Evolutionary conservation across 2,113 vertebrate species (phyloP).

Genomic region (Columba livia): DNA sequence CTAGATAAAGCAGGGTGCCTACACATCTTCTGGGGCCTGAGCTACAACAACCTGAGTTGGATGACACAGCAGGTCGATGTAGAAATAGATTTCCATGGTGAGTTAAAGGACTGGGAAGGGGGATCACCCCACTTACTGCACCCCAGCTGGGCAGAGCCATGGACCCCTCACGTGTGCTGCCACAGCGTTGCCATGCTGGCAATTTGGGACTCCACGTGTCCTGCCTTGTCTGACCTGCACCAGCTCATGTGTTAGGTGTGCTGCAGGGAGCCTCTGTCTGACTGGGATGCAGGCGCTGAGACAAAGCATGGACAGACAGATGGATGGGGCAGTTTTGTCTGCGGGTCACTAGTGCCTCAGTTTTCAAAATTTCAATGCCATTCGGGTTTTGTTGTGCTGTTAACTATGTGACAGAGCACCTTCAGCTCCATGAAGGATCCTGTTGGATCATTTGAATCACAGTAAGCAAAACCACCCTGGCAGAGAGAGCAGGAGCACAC

Average conservation of each 20-base stretch:
- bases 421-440: not conserved
- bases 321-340: fast-evolving
- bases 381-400: not conserved
- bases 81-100: not conserved
- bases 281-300: not conserved
- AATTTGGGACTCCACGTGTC: fast-evolving
- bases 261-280: not conserved
- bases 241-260: fast-evolving
- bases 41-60: not conserved
- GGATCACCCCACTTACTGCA: fast-evolving
- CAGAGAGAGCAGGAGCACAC: not conserved
- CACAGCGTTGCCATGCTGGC: fast-evolving
- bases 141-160: not conserved
- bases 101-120: not conserved
- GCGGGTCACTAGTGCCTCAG: not conserved
- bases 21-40: not conserved
- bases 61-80: not conserved
- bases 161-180: fast-evolving
- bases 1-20: not conserved
- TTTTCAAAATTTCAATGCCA: not conserved
- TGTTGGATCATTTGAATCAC: not conserved
- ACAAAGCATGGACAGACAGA: not conserved
- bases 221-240: fast-evolving
- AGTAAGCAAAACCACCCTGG: not conserved
- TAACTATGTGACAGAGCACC: fast-evolving